phyloP scores from a whole-genome alignment of 2,113 vertebrate genomes.

The Delphinapterus leucas region DNA sequence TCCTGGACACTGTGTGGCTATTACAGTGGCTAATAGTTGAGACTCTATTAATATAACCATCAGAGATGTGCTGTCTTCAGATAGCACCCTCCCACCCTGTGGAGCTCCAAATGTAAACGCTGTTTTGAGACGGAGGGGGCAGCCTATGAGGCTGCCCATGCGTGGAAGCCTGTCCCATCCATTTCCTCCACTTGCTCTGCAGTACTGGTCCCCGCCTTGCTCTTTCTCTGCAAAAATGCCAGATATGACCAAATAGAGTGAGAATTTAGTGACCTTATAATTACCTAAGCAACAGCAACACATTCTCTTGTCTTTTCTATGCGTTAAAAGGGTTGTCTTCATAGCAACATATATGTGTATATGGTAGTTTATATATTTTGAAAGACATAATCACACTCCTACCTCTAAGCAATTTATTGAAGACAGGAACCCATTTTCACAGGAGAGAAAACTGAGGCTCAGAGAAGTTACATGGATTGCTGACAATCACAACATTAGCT shows the following conservation, averaged over 20 bases:
- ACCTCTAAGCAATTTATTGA: neutral
- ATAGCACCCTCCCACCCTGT: conserved; percentile 65
- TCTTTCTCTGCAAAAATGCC: conserved; percentile 55
- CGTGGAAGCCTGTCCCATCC: conserved; percentile 72
- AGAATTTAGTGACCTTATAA: neutral
- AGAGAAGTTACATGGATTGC: neutral
- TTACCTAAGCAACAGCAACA: neutral
- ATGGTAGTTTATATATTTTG: neutral
- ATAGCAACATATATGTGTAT: neutral
- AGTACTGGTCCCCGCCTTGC: conserved; percentile 68
- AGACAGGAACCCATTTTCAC: neutral
- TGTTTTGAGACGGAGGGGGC: conserved; percentile 75
- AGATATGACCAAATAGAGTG: conserved; percentile 55
- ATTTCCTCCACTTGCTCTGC: conserved; percentile 72
- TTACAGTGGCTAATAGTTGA: conserved; percentile 64
- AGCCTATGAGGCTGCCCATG: conserved; percentile 62
- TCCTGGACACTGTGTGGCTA: conserved; percentile 29
- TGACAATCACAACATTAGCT: neutral
- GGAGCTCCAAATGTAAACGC: conserved; percentile 77
- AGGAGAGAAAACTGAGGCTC: neutral
- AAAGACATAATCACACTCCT: neutral
- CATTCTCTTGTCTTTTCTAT: neutral
- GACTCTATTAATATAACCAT: conserved; percentile 66
- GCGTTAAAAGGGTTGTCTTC: neutral
- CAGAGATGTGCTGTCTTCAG: conserved; percentile 72